Evolutionary conservation across 2,797 vertebrate species (phyloP).

Genomic region (Streptopelia turtur): DNA sequence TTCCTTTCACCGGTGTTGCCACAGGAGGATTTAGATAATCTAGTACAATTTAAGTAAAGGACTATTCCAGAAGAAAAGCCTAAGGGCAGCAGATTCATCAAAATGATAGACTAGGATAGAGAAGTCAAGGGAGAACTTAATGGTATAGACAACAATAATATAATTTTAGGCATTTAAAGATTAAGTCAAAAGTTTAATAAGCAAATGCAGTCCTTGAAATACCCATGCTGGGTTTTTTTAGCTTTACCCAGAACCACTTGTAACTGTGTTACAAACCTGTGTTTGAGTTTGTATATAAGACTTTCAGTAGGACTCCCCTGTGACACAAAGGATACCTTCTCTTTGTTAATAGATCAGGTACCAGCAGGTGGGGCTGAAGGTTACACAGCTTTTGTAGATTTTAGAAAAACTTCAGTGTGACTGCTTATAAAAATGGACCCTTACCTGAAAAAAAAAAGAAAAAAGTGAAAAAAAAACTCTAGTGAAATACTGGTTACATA

Average conservation of each 20-base stretch:
- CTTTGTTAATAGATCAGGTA: not conserved
- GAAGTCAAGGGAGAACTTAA: not conserved
- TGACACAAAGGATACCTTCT: not conserved
- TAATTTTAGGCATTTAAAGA: not conserved
- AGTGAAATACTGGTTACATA: not conserved
- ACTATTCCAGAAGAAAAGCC: not conserved
- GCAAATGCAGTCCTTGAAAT: not conserved
- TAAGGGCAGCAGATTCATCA: not conserved
- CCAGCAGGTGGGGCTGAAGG: not conserved
- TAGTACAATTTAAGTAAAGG: not conserved
- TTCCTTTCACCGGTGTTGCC: not conserved
- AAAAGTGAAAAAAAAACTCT: not conserved
- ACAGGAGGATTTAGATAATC: constrained; percentile 27
- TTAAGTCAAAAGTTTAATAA: not conserved
- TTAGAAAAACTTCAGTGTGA: not conserved
- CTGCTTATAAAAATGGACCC: not conserved
- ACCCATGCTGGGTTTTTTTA: not conserved
- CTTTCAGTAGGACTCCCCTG: not conserved
- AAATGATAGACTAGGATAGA: not conserved
- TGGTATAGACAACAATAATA: not conserved
- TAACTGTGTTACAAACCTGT: not conserved
- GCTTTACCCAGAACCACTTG: not conserved
- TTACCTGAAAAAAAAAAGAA: not conserved
- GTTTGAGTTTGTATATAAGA: not conserved
- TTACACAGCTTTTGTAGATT: not conserved